Conservation (phyloP, 2,888 invertebrate genomes). For the Bugula neritina region DNA sequence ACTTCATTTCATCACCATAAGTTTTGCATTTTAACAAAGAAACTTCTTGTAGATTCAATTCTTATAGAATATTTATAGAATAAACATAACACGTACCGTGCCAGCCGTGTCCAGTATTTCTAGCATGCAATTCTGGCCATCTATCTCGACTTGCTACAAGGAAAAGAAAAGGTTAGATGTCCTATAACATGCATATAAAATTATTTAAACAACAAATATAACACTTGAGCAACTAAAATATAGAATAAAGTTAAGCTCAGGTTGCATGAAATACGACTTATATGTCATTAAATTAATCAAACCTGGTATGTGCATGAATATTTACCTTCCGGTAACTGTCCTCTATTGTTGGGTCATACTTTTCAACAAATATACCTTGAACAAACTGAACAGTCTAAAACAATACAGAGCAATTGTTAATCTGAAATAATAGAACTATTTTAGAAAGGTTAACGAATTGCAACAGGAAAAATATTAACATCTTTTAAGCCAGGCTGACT, state of each 20-base stretch:
- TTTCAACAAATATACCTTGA: slow-evolving; percentile 99
- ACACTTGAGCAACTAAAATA: not conserved
- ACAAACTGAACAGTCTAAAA: slow-evolving; percentile 84
- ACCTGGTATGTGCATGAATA: no score
- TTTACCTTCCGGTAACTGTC: slow-evolving; percentile 89
- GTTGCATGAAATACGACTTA: no score
- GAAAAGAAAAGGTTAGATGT: not conserved
- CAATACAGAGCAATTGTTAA: slow-evolving; percentile 25
- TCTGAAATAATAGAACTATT: no score
- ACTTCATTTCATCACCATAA: no score
- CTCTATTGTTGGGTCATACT: slow-evolving; percentile 98
- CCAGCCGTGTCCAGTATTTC: slow-evolving; percentile 99
- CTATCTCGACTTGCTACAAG: slow-evolving; percentile 87
- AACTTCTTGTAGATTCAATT: no score
- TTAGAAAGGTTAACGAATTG: no score
- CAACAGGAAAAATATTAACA: no score
- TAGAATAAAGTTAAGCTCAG: not conserved
- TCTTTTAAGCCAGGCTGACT: no score
- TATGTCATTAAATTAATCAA: no score
- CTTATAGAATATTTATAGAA: no score
- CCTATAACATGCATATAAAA: not conserved
- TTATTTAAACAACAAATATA: not conserved
- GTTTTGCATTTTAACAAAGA: no score
- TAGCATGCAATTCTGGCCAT: slow-evolving; percentile 98
- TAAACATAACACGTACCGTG: slow-evolving; percentile 77